phyloP scores from a whole-genome alignment of 2,113 vertebrate genomes.

The Crotalus viridis region DNA sequence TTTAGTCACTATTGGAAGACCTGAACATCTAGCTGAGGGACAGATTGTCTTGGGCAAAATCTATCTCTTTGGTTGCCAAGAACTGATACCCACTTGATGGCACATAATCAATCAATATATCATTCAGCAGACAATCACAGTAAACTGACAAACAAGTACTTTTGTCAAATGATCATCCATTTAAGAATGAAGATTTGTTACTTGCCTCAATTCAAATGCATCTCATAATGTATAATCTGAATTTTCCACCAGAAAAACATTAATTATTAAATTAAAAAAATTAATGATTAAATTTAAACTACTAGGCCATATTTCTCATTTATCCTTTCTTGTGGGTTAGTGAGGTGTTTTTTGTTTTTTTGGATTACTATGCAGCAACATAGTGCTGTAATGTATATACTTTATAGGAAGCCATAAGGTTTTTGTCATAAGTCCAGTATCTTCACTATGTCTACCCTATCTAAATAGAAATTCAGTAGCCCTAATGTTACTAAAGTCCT shows the following conservation, averaged over 20 bases:
- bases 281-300: neutral
- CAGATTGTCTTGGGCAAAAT: neutral
- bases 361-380: neutral
- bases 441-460: neutral
- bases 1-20: neutral
- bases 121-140: neutral
- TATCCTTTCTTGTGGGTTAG: neutral
- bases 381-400: neutral
- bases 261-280: neutral
- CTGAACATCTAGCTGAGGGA: neutral
- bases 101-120: neutral
- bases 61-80: neutral
- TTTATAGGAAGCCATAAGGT: neutral
- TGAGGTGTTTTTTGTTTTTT: neutral
- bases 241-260: neutral
- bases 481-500: neutral
- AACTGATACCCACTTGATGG: neutral
- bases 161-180: neutral
- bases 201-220: neutral
- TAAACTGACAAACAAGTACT: neutral
- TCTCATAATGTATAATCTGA: neutral
- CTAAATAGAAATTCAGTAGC: neutral
- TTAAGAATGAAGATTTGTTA: neutral
- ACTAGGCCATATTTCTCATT: neutral
- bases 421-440: neutral